Evolutionary conservation across 2,113 vertebrate species (phyloP).

Genomic region (Gymnocephalus cernua): DNA sequence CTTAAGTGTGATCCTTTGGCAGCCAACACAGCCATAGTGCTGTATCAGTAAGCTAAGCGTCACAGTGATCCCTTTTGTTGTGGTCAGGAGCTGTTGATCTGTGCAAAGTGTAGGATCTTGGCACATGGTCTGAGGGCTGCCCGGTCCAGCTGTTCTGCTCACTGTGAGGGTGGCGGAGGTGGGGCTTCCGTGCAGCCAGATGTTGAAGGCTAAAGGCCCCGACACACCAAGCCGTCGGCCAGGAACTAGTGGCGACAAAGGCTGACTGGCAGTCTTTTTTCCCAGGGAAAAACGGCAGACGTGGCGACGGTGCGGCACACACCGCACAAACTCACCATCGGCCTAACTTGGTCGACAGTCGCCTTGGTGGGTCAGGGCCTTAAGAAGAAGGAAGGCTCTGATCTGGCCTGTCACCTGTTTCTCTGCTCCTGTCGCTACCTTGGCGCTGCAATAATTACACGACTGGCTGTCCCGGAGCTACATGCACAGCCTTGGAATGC

Average conservation of each 20-base stretch:
- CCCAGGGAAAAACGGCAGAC: too few species aligned
- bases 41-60: constrained; percentile 63
- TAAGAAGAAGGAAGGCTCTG: background rate
- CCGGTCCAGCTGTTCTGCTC: constrained; percentile 51
- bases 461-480: constrained; percentile 22
- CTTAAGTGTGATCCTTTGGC: constrained; percentile 71
- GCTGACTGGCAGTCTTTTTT: too few species aligned
- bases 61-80: constrained; percentile 71
- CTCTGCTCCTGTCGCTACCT: constrained; percentile 19
- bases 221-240: too few species aligned
- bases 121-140: constrained; percentile 39
- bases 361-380: too few species aligned
- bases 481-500: constrained; percentile 19
- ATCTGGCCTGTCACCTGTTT: constrained; percentile 62
- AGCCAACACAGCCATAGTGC: constrained; percentile 36
- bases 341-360: too few species aligned
- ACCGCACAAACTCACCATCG: too few species aligned
- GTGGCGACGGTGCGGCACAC: too few species aligned
- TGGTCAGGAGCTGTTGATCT: constrained; percentile 65
- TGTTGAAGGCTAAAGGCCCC: constrained; percentile 41
- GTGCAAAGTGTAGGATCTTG: constrained; percentile 63
- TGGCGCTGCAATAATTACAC: constrained; percentile 41
- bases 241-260: too few species aligned
- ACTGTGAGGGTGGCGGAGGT: constrained; percentile 12
- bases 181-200: constrained; percentile 58